Base-by-base conservation (phyloP, 2,888 invertebrate species). In the Acronicta aceris region DNA sequence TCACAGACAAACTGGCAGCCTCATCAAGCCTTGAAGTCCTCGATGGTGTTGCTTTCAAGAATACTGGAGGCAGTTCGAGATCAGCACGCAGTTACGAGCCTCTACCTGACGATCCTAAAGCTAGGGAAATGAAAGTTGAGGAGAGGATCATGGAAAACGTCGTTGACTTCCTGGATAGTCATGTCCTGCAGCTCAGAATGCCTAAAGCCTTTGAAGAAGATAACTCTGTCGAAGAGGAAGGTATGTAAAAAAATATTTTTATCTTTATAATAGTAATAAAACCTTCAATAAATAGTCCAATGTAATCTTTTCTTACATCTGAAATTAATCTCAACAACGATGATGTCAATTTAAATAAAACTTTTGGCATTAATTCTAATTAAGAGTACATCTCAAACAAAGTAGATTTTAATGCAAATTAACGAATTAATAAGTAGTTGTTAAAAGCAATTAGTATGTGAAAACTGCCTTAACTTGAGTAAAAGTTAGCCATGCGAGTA, bases 101-200 rank as follows among this genome's bases (percentile, higher is more conserved):
- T 6, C 73, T 94, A 0, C 86, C 92, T 17, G 90, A 89, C 6
- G 94, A 94, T 16, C 92, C 92, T 0, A 92, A 92, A 60, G 86
- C 89, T 60, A 89, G 94, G 68, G 94, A 94, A 67, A 73, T 84
- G 45, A 88, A 87, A 65, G 84, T 94, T 0, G 94, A 94, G 80
- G 94, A 94, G 47, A 90, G 94, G 64, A 94, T 94, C 46, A 78
- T 94, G 86, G 94, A 94, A 46, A 94, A 94, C 40, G 86, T 94
- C 0, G 89, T 93, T 0, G 94, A 94, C 77, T 94, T 94, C 82
- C 72, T 94, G 12, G 94, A 94, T 59, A 90, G 83, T 62, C 94
- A 94, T 59, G 91, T 90, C 1, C 72, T 94, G 5, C 92, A 92
- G 71, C 78, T 94, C 12, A 92, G 94, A 74, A 93, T 94, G 93